A percentile compares a stretch with the other conserved stretches of the same genome.
Evolutionary conservation across 2,113 vertebrate genomes (phyloP).

Genomic region (Rhinolophus ferrumequinum): DNA sequence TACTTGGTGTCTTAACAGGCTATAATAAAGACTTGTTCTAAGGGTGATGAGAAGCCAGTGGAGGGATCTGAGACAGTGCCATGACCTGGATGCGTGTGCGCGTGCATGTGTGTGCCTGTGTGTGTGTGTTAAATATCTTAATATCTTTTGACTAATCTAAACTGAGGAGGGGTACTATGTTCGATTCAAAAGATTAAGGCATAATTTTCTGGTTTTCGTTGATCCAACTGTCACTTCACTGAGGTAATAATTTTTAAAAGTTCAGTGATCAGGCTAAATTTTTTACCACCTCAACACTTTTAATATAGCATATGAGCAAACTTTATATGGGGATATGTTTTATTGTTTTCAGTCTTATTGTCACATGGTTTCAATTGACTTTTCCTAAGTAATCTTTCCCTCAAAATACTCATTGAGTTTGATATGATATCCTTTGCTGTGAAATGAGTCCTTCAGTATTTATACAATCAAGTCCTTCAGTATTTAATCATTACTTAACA

Average conservation of each 20-base stretch:
- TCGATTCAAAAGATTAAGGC: neutral
- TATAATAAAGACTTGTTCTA: neutral
- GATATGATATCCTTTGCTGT: neutral
- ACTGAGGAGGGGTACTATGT: neutral
- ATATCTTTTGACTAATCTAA: neutral
- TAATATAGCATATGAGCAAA: neutral
- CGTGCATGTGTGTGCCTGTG: neutral
- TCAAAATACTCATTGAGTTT: neutral
- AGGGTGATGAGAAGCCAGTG: neutral
- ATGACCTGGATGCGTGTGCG: neutral
- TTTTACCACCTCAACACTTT: neutral
- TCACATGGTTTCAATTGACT: neutral
- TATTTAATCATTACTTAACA: slow-evolving; percentile 36
- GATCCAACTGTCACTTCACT: neutral
- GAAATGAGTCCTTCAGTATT: neutral
- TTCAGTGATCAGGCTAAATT: neutral
- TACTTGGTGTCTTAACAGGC: neutral
- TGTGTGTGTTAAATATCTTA: neutral
- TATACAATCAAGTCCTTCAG: neutral
- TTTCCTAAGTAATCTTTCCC: neutral
- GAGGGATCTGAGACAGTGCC: neutral
- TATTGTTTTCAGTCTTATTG: slow-evolving; percentile 5
- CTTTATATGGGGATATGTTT: neutral
- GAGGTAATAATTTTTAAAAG: neutral
- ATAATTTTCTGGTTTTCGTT: neutral